A percentile compares a stretch with the other conserved stretches of the same genome.
Conservation (phyloP, 2,113 vertebrate species). For the Genyomyrus donnyi region DNA sequence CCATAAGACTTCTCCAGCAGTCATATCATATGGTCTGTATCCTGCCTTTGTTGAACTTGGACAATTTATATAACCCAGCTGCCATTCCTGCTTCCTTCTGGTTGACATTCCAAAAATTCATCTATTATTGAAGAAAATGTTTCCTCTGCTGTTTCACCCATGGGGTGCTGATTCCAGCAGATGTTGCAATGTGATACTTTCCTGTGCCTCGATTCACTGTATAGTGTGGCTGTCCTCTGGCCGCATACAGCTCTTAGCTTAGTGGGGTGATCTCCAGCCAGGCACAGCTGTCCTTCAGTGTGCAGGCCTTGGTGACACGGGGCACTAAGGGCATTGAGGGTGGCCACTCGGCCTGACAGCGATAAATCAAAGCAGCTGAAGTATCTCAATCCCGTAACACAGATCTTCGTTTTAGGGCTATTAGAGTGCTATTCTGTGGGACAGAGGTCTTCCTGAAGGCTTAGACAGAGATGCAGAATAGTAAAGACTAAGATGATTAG, state of each 20-base stretch:
- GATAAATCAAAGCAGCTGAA: background rate
- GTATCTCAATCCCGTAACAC: background rate
- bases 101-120: background rate
- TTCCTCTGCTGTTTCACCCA: background rate
- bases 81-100: background rate
- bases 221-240: background rate
- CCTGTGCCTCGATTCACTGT: background rate
- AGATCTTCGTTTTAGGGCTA: background rate
- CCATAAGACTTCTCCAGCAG: background rate
- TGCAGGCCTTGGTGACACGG: background rate
- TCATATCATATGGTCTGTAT: background rate
- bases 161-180: background rate
- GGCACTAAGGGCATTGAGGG: background rate
- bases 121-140: background rate
- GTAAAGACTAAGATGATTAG: background rate
- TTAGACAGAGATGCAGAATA: background rate
- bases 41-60: background rate
- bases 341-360: background rate
- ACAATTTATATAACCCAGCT: constrained; percentile 5
- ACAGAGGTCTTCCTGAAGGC: background rate
- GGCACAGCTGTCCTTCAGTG: background rate
- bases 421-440: background rate
- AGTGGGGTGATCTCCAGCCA: background rate
- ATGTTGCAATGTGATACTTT: constrained; percentile 4
- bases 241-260: background rate